A percentile compares a stretch with the other conserved stretches of the same genome.
phyloP scores from a whole-genome alignment of 2,113 vertebrate species.

The Chaetodon trifascialis region DNA sequence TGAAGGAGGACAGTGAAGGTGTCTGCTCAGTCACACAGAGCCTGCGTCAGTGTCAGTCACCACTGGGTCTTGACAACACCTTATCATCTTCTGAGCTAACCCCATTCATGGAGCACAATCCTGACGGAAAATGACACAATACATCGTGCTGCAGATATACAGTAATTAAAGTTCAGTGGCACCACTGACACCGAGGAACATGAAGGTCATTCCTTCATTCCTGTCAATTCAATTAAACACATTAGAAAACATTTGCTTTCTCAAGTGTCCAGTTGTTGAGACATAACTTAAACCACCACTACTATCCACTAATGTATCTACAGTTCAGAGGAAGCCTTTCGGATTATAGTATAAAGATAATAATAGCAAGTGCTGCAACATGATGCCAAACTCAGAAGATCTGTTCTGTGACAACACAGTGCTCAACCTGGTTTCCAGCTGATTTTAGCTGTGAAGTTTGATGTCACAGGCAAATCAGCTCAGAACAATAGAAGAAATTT shows the following conservation, averaged over 20 bases:
- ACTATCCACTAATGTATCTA: too few relatives aligned
- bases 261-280: too few relatives aligned
- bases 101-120: not conserved
- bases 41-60: not conserved
- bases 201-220: not conserved
- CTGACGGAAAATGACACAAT: slow-evolving; percentile 8
- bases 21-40: not conserved
- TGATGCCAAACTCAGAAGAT: not conserved
- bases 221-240: not conserved
- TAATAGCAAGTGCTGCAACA: not conserved
- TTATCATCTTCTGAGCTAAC: slow-evolving; percentile 1
- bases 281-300: too few relatives aligned
- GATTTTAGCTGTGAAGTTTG: not conserved
- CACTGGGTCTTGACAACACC: not conserved
- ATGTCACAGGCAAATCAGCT: not conserved
- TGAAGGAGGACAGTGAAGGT: not conserved
- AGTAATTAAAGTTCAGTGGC: not conserved
- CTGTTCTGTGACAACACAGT: not conserved
- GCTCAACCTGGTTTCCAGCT: not conserved
- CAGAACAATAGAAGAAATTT: not conserved
- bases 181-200: not conserved
- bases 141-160: not conserved
- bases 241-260: too few relatives aligned
- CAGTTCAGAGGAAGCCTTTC: too few relatives aligned
- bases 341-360: too few relatives aligned